Conservation (phyloP, 2,797 vertebrate genomes). For the Enteromius argenteus region DNA sequence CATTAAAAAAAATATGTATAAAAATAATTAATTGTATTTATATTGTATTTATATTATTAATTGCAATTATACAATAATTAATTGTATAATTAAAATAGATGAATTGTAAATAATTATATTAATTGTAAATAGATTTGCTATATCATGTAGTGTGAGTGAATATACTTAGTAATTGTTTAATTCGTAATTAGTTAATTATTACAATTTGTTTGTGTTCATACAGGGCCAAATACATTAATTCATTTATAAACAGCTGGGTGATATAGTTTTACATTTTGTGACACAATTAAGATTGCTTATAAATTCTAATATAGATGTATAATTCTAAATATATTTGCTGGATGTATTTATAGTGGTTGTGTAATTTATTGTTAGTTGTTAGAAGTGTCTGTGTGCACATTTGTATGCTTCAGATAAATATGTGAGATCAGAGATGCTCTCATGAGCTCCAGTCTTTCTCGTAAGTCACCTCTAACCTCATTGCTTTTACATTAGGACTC, state of each 20-base stretch:
- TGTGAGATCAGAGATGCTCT: background rate
- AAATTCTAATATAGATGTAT: background rate
- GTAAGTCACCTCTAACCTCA: slow-evolving; percentile 21
- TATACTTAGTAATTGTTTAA: background rate
- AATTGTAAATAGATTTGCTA: background rate
- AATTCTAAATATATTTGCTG: background rate
- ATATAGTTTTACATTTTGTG: background rate
- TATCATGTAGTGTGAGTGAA: background rate
- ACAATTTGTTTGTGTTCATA: background rate
- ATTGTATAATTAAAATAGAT: background rate
- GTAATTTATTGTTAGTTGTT: background rate
- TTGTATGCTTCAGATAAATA: background rate
- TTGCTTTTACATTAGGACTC: background rate
- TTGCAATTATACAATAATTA: too few relatives aligned
- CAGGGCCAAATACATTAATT: background rate
- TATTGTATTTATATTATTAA: too few relatives aligned
- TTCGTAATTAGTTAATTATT: background rate
- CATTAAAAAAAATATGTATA: too few relatives aligned
- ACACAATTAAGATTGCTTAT: background rate
- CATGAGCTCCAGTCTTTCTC: background rate
- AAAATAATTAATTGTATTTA: too few relatives aligned
- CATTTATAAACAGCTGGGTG: background rate
- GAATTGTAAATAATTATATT: background rate
- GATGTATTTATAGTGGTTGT: background rate
- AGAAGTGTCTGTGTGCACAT: background rate